Evolutionary conservation across 2,113 vertebrate genomes (phyloP).

Genomic region (Mirza zaza): DNA sequence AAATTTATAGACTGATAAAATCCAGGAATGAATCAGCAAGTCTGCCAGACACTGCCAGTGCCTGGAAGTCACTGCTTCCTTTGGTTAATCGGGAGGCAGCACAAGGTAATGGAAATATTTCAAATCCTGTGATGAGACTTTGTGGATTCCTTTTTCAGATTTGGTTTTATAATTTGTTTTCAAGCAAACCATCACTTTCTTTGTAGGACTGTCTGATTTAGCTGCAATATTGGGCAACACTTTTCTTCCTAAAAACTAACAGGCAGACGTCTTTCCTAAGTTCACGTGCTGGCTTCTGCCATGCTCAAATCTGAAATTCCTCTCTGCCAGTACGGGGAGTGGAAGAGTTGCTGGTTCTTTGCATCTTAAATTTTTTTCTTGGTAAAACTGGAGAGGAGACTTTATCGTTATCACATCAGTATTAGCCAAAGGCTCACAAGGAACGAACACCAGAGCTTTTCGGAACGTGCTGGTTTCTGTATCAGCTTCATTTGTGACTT

Average conservation of each 20-base stretch:
- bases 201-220: background rate
- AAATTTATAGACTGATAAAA: slow-evolving; percentile 37
- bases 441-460: background rate
- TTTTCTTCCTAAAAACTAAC: background rate
- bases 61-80: background rate
- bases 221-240: background rate
- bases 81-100: background rate
- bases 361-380: background rate
- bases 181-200: background rate
- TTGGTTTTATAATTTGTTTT: slow-evolving; percentile 13
- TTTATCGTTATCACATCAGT: background rate
- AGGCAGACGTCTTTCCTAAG: background rate
- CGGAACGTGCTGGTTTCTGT: background rate
- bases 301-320: background rate
- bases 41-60: background rate
- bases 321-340: background rate
- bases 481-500: background rate
- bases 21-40: background rate
- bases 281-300: background rate
- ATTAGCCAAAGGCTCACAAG: background rate
- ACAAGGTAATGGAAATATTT: background rate
- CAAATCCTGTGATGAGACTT: background rate
- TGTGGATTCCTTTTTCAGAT: background rate
- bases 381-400: background rate
- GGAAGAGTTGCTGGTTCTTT: background rate